Evolutionary conservation across 2,797 vertebrate genomes (phyloP).

Genomic region (Sparus aurata): DNA sequence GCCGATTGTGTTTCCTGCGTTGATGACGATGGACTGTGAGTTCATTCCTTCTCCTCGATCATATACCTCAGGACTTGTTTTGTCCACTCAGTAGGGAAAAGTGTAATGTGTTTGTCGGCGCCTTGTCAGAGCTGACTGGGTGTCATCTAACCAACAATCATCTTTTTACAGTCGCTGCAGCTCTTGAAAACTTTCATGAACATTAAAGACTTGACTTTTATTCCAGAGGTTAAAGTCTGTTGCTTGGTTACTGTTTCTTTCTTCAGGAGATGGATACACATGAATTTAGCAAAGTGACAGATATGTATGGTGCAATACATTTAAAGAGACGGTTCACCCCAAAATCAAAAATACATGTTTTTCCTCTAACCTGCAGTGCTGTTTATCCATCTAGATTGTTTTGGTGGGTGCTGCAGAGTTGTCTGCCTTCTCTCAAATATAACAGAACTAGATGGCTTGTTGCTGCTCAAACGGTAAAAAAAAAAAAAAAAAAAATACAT

Average conservation of each 20-base stretch:
- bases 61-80: constrained; percentile 37
- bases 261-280: background rate
- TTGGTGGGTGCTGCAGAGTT: too few relatives aligned
- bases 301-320: background rate
- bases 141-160: background rate
- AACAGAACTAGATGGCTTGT: too few relatives aligned
- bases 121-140: background rate
- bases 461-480: too few relatives aligned
- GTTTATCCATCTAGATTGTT: too few relatives aligned
- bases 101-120: background rate
- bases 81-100: background rate
- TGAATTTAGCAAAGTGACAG: background rate
- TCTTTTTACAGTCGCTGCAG: background rate
- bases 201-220: background rate
- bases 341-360: too few relatives aligned
- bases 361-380: too few relatives aligned
- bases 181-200: background rate
- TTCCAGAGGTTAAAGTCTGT: background rate
- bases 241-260: background rate
- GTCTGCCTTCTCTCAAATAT: too few relatives aligned
- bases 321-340: background rate
- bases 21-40: background rate
- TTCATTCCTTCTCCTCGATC: constrained; percentile 25
- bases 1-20: background rate
- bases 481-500: too few relatives aligned